These are phyloP conservation scores for Pseudobourletiella spinata DNA, from an alignment of 1,140 invertebrate species.

Conservation along the genomic window DNA sequence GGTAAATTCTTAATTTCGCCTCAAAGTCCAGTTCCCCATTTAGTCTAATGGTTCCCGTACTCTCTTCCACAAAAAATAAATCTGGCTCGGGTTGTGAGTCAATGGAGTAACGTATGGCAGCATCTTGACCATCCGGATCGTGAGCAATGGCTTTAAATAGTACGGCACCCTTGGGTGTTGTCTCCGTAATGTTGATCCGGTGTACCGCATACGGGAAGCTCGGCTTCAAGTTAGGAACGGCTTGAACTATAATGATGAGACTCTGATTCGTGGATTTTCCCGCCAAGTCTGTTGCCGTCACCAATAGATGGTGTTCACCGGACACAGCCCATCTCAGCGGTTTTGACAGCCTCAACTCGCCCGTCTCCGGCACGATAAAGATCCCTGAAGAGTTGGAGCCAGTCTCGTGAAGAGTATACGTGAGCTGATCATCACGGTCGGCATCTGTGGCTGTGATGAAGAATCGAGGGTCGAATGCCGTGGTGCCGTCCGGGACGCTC, in stretches of 20 bases:
- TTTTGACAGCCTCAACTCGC: conserved; percentile 55
- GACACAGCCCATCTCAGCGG: conserved; percentile 39
- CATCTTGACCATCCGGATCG: conserved; percentile 40
- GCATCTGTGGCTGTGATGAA: conserved; percentile 33
- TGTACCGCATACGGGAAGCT: conserved; percentile 33
- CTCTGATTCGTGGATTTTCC: conserved; percentile 33
- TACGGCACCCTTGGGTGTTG: conserved; percentile 26
- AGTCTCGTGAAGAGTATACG: conserved; percentile 23
- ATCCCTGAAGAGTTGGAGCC: conserved; percentile 27
- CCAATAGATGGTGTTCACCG: conserved; percentile 38
- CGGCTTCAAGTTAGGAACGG: conserved; percentile 36
- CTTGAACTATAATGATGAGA: conserved; percentile 37
- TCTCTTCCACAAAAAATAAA: conserved; percentile 42
- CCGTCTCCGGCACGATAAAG: conserved; percentile 52
- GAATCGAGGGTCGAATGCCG: conserved; percentile 28
- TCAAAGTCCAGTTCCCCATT: conserved; percentile 35
- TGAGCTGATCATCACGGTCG: conserved; percentile 30
- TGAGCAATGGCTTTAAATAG: conserved; percentile 37
- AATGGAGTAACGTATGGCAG: conserved; percentile 41
- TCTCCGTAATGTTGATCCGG: conserved; percentile 32
- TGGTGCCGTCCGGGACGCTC: conserved; percentile 26
- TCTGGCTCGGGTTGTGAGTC: conserved; percentile 41
- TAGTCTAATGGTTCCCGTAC: conserved; percentile 40
- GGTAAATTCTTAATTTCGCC: conserved; percentile 16
- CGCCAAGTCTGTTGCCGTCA: conserved; percentile 41